Evolutionary conservation across 2,113 vertebrate species (phyloP).

Genomic region (Charadrius vociferus): DNA sequence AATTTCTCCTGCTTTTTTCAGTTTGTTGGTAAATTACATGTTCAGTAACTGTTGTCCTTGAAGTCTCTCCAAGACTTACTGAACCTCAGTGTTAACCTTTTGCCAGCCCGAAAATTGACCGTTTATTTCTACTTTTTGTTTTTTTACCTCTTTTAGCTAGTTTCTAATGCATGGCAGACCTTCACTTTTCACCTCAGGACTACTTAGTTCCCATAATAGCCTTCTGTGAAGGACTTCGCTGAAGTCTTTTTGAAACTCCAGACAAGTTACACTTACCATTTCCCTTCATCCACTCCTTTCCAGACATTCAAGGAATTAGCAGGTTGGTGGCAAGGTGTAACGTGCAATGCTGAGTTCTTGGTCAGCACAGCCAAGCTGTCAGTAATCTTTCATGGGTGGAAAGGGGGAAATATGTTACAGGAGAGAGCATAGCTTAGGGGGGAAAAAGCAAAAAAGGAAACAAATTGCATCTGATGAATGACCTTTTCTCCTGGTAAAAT

Average conservation of each 20-base stretch:
- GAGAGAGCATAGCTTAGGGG: background rate
- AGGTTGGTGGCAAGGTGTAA: background rate
- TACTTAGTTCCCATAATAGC: background rate
- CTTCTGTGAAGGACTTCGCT: background rate
- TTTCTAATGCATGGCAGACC: constrained; percentile 12
- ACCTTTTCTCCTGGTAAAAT: background rate
- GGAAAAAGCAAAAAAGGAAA: background rate
- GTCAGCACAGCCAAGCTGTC: background rate
- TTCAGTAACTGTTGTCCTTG: constrained; percentile 36
- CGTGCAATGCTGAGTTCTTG: background rate
- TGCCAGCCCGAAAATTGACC: background rate
- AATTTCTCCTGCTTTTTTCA: constrained; percentile 52
- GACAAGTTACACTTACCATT: background rate
- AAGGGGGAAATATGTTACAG: background rate
- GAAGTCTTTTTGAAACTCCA: background rate
- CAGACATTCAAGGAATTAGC: background rate
- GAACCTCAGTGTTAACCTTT: constrained; percentile 40
- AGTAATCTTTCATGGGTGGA: background rate
- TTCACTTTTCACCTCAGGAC: background rate
- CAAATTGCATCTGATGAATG: background rate
- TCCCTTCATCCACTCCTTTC: background rate
- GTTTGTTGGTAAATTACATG: constrained; percentile 45
- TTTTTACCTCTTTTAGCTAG: background rate
- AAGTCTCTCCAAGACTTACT: constrained; percentile 23
- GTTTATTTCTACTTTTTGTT: constrained; percentile 39